A percentile compares a stretch with the other conserved stretches of the same genome.
Conservation (phyloP, 1,140 invertebrate species). For the Phymastichus coffea region DNA sequence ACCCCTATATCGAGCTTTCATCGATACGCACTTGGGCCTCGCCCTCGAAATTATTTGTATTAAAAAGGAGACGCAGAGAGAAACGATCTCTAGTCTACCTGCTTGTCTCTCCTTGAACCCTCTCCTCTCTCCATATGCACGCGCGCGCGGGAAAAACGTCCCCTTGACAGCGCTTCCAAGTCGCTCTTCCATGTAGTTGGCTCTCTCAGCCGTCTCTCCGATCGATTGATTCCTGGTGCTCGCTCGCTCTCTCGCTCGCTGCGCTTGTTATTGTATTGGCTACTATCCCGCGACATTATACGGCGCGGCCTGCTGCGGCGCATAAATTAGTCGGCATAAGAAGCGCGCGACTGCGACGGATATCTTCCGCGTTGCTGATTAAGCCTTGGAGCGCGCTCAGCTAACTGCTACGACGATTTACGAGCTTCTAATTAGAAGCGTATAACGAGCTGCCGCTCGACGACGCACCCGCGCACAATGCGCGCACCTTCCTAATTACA, state of each 20-base stretch:
- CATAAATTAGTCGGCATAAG: too few relatives aligned
- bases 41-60: slow-evolving; percentile 17
- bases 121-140: background rate
- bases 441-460: too few relatives aligned
- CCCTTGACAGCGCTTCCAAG: slow-evolving; percentile 9
- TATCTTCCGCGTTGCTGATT: too few relatives aligned
- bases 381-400: too few relatives aligned
- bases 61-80: too few relatives aligned
- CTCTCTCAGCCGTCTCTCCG: background rate
- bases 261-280: slow-evolving; percentile 14
- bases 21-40: background rate
- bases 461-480: too few relatives aligned
- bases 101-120: background rate
- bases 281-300: background rate
- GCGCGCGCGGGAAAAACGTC: background rate
- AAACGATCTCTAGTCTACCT: too few relatives aligned
- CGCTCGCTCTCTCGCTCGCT: background rate
- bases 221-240: slow-evolving; percentile 11
- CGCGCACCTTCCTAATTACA: too few relatives aligned
- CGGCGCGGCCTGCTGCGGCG: too few relatives aligned
- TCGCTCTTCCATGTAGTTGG: slow-evolving; percentile 21
- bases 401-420: too few relatives aligned
- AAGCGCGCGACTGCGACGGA: too few relatives aligned
- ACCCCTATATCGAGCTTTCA: background rate
- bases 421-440: too few relatives aligned